These are phyloP conservation scores for Atrina japonica DNA, from an alignment of 2,888 invertebrate genomes.

Conservation along the genomic window DNA sequence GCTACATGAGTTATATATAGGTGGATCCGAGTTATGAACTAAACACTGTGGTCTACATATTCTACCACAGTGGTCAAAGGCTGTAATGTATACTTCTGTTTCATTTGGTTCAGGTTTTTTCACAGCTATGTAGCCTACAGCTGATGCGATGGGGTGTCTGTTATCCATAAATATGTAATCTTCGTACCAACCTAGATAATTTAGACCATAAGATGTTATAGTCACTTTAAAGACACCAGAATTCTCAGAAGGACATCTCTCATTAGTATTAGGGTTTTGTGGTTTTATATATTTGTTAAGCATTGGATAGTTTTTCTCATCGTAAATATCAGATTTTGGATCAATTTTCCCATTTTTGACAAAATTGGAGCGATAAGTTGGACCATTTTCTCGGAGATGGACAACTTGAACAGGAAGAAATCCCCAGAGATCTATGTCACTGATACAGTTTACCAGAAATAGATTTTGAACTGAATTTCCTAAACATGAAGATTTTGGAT, in stretches of 20 bases:
- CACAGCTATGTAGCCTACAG: constrained; percentile 57
- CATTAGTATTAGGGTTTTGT: not conserved
- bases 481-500: not conserved
- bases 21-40: constrained; percentile 29
- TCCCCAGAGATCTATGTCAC: constrained; percentile 55
- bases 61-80: constrained; percentile 59
- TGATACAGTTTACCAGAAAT: constrained; percentile 51
- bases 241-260: constrained; percentile 5
- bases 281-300: constrained; percentile 34
- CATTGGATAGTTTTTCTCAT: constrained; percentile 40
- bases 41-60: constrained; percentile 55
- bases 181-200: constrained; percentile 56
- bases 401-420: constrained; percentile 57
- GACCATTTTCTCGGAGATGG: constrained; percentile 48
- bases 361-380: constrained; percentile 46
- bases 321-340: constrained; percentile 50
- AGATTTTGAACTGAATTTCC: constrained; percentile 44
- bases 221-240: constrained; percentile 48
- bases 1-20: constrained; percentile 44
- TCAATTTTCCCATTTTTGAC: constrained; percentile 46
- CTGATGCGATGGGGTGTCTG: constrained; percentile 51
- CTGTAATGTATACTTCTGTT: constrained; percentile 44
- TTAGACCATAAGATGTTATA: constrained; percentile 53
- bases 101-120: constrained; percentile 45
- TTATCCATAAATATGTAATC: constrained; percentile 59